phyloP scores from a whole-genome alignment of 2,888 invertebrate species.

The Tortrix viridana region DNA sequence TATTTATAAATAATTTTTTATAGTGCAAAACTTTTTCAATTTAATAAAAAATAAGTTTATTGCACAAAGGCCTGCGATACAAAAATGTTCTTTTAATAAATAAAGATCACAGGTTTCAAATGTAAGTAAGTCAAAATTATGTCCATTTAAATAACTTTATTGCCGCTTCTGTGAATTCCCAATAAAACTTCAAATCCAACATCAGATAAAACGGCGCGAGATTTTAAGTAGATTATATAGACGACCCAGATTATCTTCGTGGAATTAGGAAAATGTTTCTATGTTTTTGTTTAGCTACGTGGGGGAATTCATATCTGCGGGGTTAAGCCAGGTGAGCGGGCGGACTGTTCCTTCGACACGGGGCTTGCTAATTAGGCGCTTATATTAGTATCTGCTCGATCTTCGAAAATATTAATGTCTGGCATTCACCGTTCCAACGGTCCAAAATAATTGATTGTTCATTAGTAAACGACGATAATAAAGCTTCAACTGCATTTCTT shows the following conservation, averaged over 20 bases:
- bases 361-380: slow-evolving; percentile 19
- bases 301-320: slow-evolving; percentile 52
- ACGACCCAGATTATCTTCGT: slow-evolving; percentile 30
- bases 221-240: slow-evolving; percentile 28
- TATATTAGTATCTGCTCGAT: slow-evolving; percentile 10
- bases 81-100: no score
- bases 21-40: not conserved
- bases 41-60: not conserved
- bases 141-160: slow-evolving; percentile 18
- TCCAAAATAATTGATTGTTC: no score
- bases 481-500: no score
- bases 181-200: slow-evolving; percentile 12
- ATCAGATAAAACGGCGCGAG: slow-evolving; percentile 21
- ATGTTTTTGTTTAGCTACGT: slow-evolving; percentile 50
- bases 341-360: not conserved
- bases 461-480: no score
- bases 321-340: slow-evolving; percentile 41
- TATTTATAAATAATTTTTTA: no score
- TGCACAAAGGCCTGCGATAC: not conserved
- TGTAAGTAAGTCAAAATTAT: not conserved
- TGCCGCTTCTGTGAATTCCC: slow-evolving; percentile 17
- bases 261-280: slow-evolving; percentile 57
- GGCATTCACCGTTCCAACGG: no score
- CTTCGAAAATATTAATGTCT: slow-evolving; percentile 18
- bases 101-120: no score